Conservation (phyloP, 2,888 invertebrate species). For the Erebia palarica region DNA sequence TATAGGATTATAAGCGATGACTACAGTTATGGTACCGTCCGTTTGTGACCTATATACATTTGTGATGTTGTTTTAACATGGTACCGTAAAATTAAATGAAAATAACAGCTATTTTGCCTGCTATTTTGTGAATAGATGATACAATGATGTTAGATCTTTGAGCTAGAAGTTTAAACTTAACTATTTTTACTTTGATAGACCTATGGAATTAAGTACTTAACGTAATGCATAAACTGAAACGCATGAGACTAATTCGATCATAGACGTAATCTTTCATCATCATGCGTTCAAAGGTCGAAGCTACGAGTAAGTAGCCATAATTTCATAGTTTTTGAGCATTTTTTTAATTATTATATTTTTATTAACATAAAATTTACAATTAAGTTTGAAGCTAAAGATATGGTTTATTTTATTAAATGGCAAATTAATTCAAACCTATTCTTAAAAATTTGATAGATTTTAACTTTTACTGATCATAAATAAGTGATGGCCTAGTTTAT, state of each 20-base stretch:
- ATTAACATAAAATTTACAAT: not conserved
- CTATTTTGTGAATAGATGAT: too few species aligned
- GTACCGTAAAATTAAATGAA: not conserved
- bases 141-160: not conserved
- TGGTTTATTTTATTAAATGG: not conserved
- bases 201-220: not conserved
- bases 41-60: conserved; percentile 11
- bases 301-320: not conserved
- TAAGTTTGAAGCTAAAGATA: not conserved
- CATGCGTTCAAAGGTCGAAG: not conserved
- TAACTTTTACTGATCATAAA: too few species aligned
- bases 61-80: not conserved
- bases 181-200: not conserved
- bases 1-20: conserved; percentile 4
- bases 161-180: not conserved
- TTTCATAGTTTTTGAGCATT: not conserved
- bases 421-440: too few species aligned
- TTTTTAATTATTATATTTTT: not conserved
- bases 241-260: not conserved
- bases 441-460: too few species aligned
- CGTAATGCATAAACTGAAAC: not conserved
- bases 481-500: too few species aligned
- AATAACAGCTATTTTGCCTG: not conserved
- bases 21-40: conserved; percentile 10
- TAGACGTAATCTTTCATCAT: not conserved